These are phyloP conservation scores for Gambusia affinis DNA, from an alignment of 2,113 vertebrate genomes.

Conservation along the genomic window DNA sequence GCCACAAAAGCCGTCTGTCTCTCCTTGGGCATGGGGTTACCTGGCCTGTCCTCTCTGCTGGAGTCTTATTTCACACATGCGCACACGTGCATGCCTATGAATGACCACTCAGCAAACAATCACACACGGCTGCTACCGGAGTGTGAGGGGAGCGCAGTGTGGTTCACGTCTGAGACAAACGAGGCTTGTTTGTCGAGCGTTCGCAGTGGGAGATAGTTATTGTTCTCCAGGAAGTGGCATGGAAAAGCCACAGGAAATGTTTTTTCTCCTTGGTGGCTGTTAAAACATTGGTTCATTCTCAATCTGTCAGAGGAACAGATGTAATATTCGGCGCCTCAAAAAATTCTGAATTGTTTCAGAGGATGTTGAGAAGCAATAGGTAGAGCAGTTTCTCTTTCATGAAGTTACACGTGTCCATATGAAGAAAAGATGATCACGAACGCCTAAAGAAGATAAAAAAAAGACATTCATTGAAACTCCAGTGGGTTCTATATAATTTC, in stretches of 20 bases:
- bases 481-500: not conserved
- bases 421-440: not conserved
- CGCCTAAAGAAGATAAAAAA: no score
- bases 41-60: slow-evolving; percentile 57
- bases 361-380: not conserved
- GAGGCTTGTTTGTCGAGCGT: slow-evolving; percentile 59
- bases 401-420: not conserved
- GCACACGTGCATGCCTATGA: slow-evolving; percentile 50
- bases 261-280: slow-evolving; percentile 48
- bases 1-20: slow-evolving; percentile 80
- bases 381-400: not conserved
- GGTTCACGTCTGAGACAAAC: slow-evolving; percentile 47
- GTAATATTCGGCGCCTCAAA: not conserved
- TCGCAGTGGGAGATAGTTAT: slow-evolving; percentile 59
- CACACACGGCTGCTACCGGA: slow-evolving; percentile 25
- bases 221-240: slow-evolving; percentile 36
- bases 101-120: slow-evolving; percentile 39
- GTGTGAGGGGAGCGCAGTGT: slow-evolving; percentile 16
- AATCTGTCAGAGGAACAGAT: slow-evolving; percentile 15
- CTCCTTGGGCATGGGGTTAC: slow-evolving; percentile 68
- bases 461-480: no score
- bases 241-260: slow-evolving; percentile 66
- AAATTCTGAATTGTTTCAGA: not conserved
- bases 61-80: slow-evolving; percentile 71
- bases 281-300: not conserved